Evolutionary conservation across 2,113 vertebrate species (phyloP).

Genomic region (Xiphophorus couchianus): DNA sequence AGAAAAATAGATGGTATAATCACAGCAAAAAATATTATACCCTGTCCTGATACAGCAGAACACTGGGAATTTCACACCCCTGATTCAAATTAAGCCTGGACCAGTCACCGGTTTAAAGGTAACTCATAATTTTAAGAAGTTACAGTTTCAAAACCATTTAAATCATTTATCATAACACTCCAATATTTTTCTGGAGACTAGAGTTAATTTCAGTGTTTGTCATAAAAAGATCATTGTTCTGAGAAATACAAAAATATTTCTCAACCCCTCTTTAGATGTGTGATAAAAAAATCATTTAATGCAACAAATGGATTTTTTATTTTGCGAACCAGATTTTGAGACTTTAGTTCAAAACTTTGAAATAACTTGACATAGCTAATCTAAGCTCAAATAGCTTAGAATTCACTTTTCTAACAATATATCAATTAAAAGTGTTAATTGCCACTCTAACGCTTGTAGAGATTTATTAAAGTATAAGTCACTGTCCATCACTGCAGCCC

Average conservation of each 20-base stretch:
- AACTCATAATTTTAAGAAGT: background rate
- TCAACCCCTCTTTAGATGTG: background rate
- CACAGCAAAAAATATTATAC: background rate
- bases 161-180: background rate
- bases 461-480: slow-evolving; percentile 44
- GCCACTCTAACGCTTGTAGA: slow-evolving; percentile 27
- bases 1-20: background rate
- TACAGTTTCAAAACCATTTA: background rate
- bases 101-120: background rate
- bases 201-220: background rate
- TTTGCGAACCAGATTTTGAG: background rate
- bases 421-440: slow-evolving; percentile 58
- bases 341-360: background rate
- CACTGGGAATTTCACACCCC: background rate
- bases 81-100: background rate
- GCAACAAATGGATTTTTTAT: background rate
- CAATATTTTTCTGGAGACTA: background rate
- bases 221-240: background rate
- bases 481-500: slow-evolving; percentile 4
- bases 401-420: slow-evolving; percentile 49
- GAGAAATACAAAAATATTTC: background rate
- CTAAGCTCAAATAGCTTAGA: slow-evolving; percentile 28
- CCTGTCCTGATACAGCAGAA: background rate
- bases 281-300: background rate
- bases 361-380: background rate